phyloP scores from a whole-genome alignment of 2,888 invertebrate genomes.

The Panorpa germanica region DNA sequence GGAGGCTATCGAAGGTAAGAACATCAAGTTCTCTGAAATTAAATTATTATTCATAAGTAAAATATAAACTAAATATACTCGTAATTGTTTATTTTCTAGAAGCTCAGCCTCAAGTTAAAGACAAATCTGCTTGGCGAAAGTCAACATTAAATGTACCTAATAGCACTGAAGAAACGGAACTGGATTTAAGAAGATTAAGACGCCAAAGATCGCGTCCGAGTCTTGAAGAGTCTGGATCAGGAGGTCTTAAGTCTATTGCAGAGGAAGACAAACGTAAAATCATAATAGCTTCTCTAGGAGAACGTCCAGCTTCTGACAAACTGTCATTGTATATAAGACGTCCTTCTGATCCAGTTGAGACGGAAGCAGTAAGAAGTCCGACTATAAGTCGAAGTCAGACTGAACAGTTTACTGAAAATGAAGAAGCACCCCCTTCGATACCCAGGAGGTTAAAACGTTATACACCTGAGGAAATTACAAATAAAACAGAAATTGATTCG shows the following conservation, averaged over 20 bases:
- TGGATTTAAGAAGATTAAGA: slow-evolving; percentile 36
- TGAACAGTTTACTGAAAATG: background rate
- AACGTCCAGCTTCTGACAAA: slow-evolving; percentile 28
- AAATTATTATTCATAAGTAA: background rate
- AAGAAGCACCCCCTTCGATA: slow-evolving; percentile 4
- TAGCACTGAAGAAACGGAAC: slow-evolving; percentile 44
- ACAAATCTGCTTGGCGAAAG: slow-evolving; percentile 60
- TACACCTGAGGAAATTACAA: slow-evolving; percentile 13
- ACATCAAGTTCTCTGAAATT: slow-evolving; percentile 45
- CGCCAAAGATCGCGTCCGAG: slow-evolving; percentile 31
- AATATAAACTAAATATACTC: background rate
- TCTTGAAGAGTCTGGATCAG: slow-evolving; percentile 24
- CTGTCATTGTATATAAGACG: slow-evolving; percentile 37
- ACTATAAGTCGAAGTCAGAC: too few relatives aligned
- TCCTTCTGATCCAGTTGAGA: slow-evolving; percentile 36
- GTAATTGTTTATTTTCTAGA: slow-evolving; percentile 25
- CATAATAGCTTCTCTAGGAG: slow-evolving; percentile 33
- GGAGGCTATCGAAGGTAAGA: slow-evolving; percentile 71
- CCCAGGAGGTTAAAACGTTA: slow-evolving; percentile 6
- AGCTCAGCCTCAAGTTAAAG: slow-evolving; percentile 51
- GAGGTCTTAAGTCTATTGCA: slow-evolving; percentile 31
- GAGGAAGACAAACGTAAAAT: slow-evolving; percentile 41
- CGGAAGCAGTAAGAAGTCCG: too few relatives aligned
- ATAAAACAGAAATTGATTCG: slow-evolving; percentile 67
- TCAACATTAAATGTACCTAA: slow-evolving; percentile 42